Evolutionary conservation across 1,140 invertebrate genomes (phyloP).

Genomic region (Aporrectodea caliginosa): DNA sequence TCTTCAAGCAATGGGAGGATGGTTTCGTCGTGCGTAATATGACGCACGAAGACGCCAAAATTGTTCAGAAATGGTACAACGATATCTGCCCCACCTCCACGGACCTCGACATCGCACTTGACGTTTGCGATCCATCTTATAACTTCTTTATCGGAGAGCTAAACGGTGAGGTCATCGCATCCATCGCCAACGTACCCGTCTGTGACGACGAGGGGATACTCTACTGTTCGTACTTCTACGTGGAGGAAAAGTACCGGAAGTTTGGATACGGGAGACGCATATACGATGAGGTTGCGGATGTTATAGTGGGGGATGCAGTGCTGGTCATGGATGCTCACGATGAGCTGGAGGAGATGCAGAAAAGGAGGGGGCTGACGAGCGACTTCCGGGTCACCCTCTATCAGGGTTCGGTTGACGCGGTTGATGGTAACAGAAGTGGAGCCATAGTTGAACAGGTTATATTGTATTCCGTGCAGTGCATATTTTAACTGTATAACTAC

Average conservation of each 20-base stretch:
- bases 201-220: conserved; percentile 11
- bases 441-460: neutral
- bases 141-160: conserved; percentile 16
- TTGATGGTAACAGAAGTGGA: neutral
- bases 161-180: conserved; percentile 19
- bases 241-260: conserved; percentile 10
- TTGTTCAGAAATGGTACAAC: conserved; percentile 13
- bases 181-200: conserved; percentile 8
- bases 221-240: conserved; percentile 23
- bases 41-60: conserved; percentile 9
- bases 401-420: neutral
- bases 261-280: conserved; percentile 16
- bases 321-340: conserved; percentile 17
- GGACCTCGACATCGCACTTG: conserved; percentile 19
- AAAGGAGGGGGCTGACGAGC: neutral
- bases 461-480: too few relatives aligned
- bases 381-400: conserved; percentile 14
- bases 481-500: too few relatives aligned
- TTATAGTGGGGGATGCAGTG: conserved; percentile 6
- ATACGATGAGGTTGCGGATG: conserved; percentile 15
- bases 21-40: conserved; percentile 19
- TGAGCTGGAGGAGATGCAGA: conserved; percentile 18
- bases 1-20: conserved; percentile 21
- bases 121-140: neutral
- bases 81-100: neutral